Conservation (phyloP, 2,797 vertebrate species). For the Poeciliopsis gracilis region DNA sequence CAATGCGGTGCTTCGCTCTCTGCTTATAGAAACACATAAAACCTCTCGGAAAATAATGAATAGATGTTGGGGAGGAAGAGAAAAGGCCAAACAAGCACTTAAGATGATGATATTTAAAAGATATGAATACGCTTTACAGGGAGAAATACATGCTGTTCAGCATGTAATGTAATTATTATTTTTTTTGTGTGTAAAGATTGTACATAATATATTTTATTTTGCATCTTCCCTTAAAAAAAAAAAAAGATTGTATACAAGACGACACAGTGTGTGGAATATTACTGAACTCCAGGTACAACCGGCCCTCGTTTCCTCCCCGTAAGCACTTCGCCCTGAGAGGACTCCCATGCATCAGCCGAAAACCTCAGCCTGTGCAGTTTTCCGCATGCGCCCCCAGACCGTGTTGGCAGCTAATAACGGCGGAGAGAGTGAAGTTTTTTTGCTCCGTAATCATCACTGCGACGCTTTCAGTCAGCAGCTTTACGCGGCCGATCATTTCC, state of each 20-base stretch:
- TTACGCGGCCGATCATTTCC: conserved; percentile 32
- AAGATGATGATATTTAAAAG: neutral
- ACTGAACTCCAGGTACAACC: neutral
- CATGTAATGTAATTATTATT: neutral
- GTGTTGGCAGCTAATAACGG: conserved; percentile 49
- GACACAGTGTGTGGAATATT: conserved; percentile 11
- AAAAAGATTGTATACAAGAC: neutral
- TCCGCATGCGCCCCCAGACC: conserved; percentile 18
- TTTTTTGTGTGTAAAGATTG: neutral
- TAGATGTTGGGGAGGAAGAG: neutral
- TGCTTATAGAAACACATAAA: neutral
- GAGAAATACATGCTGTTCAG: neutral
- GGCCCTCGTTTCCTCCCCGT: conserved; percentile 23
- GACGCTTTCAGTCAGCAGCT: conserved; percentile 53
- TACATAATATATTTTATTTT: neutral
- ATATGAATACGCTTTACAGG: neutral
- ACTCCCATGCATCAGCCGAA: conserved; percentile 47
- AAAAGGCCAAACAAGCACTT: neutral
- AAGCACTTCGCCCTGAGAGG: conserved; percentile 41
- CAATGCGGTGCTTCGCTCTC: neutral
- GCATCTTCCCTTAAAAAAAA: neutral
- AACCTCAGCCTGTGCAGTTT: conserved; percentile 40
- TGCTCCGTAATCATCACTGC: conserved; percentile 51
- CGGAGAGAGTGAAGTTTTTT: conserved; percentile 24
- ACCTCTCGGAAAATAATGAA: neutral